A percentile compares a stretch with the other conserved stretches of the same genome.
Conservation (phyloP, 2,888 invertebrate species). For the Acleris cristana region DNA sequence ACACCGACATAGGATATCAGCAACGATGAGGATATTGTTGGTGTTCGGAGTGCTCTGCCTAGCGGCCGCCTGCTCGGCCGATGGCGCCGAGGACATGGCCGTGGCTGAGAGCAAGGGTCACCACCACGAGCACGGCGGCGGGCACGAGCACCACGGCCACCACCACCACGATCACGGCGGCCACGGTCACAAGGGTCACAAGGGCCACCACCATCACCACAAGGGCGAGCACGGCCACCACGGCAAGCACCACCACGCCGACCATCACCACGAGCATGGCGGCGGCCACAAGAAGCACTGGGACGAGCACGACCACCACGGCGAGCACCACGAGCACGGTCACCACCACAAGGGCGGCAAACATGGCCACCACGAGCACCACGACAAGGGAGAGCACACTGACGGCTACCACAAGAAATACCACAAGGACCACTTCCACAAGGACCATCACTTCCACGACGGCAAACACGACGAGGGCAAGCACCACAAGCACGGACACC, state of each 20-base stretch:
- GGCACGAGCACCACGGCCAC: slow-evolving; percentile 86
- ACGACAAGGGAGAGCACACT: slow-evolving; percentile 92
- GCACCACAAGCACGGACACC: slow-evolving; percentile 90
- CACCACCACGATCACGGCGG: slow-evolving; percentile 89
- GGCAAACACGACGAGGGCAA: slow-evolving; percentile 92
- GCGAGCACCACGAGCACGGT: slow-evolving; percentile 89
- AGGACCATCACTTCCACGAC: slow-evolving; percentile 94
- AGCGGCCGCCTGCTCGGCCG: slow-evolving; percentile 63
- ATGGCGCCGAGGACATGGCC: slow-evolving; percentile 66
- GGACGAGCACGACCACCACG: slow-evolving; percentile 89
- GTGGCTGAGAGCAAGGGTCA: slow-evolving; percentile 79
- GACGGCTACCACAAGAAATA: slow-evolving; percentile 93
- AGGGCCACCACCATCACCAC: slow-evolving; percentile 89
- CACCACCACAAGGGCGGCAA: slow-evolving; percentile 91
- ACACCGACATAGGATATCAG: slow-evolving; percentile 29
- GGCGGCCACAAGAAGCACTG: slow-evolving; percentile 92
- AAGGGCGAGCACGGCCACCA: slow-evolving; percentile 90
- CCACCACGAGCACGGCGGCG: slow-evolving; percentile 85
- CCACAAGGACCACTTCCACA: slow-evolving; percentile 94
- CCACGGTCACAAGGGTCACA: slow-evolving; percentile 90
- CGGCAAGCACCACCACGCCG: slow-evolving; percentile 89
- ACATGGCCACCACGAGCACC: slow-evolving; percentile 91
- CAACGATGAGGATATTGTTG: slow-evolving; percentile 67
- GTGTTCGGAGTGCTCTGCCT: slow-evolving; percentile 67
- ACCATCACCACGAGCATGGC: slow-evolving; percentile 89